Base-by-base conservation (phyloP, 2,113 vertebrate genomes). In the Propithecus coquereli region DNA sequence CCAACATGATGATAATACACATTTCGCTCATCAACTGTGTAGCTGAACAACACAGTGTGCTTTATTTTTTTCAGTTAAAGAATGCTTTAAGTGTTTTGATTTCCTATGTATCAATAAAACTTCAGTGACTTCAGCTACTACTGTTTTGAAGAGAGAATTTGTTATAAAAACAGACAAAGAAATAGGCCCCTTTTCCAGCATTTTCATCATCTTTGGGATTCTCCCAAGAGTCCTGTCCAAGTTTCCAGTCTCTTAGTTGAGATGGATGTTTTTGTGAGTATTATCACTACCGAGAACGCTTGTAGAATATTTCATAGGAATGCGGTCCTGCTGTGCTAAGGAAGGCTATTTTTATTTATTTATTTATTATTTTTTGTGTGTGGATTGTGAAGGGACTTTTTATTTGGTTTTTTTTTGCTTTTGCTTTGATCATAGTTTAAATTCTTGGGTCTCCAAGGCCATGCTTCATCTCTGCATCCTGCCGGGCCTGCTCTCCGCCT, bases 61-160 rank as follows among this genome's bases (percentile, higher is more conserved):
- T 90, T 74, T 59, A n/a, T 87, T 71, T 50, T 76, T 20, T 45
- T 90, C n/a, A n/a, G 65, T 25, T 77, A 54, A 80, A 91, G 86
- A 83, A 45, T 30, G 20, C 14, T 54, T 71, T 25, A 4, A 12
- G 8, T n/a, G 50, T 32, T 70, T 84, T 93, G 5, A 70, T 30
- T 84, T 88, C 30, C 61, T 43, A 8, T 45, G 23, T 47, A 5
- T 54, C 7, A 30, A 10, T 57, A 74, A 92, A 52, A 59, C 4
- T n/a, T 65, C 54, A 30, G 27, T 30, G 50, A 37, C 18, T 76
- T 40, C 23, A 27, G 34, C 52, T 93, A 11, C 52, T 93, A 82
- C 71, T 74, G 1, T 90, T 74, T 61, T 52, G 45, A 50, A 84
- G 54, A 92, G 12, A 23, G 54, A 82, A 92, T 23, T 34, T 68